Evolutionary conservation across 2,888 invertebrate genomes (phyloP), one percentile per base, ranked within the genome.

Genomic region (Drosophila basisetae): DNA sequence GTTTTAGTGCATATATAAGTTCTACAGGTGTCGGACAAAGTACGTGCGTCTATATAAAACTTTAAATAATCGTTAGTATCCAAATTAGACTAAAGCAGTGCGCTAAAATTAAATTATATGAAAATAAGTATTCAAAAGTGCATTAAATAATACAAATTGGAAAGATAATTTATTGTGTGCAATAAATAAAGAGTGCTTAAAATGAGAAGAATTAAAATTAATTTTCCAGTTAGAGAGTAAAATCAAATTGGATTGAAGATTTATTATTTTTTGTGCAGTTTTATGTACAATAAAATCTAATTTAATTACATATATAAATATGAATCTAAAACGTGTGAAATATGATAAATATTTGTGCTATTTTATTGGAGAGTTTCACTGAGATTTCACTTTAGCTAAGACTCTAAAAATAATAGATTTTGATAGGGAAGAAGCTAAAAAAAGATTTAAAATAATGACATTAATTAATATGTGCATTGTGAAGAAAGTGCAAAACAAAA

Each of bases 21-120:
- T 37, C 43, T 56, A 56, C 22, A 62, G 11, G 54, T 66, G 25
- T 28, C 18, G 13, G 18, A 47, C 54, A 76, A 82, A 80, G 78
- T 80, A 83, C 80, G 69, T 81, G 74, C 77, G 77, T 80, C 68
- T 35, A 68, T 67, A 64, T 6, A 13, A 52, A 41, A 49, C 30
- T 30, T n/a, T 3, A 41, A 13, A 39, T 13, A 22, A 56, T 37
- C 1, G 0, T 13, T 1, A 16, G 30, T 39, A 16, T 18, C n/a
- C 5, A 39, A 30, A 30, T 18, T 31, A 25, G 3, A 16, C 10
- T 16, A 35, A 5, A 2, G 6, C 0, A 30, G 30, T 39, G 56
- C n/a, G 7, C 9, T 0, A 9, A 4, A 25, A 9, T 47, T 1
- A 4, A 35, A 39, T 0, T 6, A 5, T 43, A 47, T 25, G 5